A percentile compares a stretch with the other conserved stretches of the same genome.
These are phyloP conservation scores for Drosophila arizonae DNA, from an alignment of 1,140 invertebrate genomes.

Conservation along the genomic window DNA sequence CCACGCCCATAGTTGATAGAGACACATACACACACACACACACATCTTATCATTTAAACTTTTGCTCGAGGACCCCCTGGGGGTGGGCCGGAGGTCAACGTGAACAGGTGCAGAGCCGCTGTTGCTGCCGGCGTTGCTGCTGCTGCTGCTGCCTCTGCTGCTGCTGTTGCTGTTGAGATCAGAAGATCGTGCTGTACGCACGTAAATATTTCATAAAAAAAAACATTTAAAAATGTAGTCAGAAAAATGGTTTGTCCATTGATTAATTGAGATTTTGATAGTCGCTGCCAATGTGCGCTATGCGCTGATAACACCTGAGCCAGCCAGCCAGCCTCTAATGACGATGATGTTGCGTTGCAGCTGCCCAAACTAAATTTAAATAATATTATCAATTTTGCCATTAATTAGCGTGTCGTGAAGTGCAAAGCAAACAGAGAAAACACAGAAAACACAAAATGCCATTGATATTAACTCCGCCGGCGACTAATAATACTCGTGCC, in stretches of 20 bases:
- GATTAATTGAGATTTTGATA: conserved; percentile 43
- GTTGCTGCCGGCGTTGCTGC: no score
- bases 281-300: not conserved
- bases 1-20: not conserved
- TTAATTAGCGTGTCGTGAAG: conserved; percentile 27
- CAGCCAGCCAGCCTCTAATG: not conserved
- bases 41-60: conserved; percentile 17
- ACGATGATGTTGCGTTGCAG: conserved; percentile 14
- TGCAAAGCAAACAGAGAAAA: conserved; percentile 4
- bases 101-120: conserved; percentile 1
- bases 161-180: not conserved
- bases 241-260: conserved; percentile 1
- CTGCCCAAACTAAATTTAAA: conserved; percentile 40
- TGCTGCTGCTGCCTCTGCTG: no score
- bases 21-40: no score
- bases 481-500: conserved; percentile 5
- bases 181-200: conserved; percentile 8
- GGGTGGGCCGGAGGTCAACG: not conserved
- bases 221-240: not conserved
- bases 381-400: conserved; percentile 44
- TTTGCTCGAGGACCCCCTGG: not conserved
- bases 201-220: not conserved
- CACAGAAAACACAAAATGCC: not conserved
- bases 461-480: conserved; percentile 34
- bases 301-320: conserved; percentile 35